Evolutionary conservation across 2,888 invertebrate species (phyloP).

Genomic region (Drosophila subquinaria): DNA sequence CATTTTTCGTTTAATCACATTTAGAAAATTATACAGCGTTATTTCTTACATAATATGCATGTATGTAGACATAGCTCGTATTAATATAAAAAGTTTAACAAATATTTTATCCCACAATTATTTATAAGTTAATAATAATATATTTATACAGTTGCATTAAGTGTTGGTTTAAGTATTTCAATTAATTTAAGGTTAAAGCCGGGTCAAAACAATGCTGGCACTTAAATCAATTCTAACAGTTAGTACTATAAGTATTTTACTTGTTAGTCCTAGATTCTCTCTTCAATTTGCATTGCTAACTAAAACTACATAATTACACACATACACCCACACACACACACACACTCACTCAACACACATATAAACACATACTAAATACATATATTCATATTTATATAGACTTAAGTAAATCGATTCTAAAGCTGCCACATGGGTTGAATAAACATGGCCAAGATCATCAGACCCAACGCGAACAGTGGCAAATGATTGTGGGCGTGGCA

Average conservation of each 20-base stretch:
- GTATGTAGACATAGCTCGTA: conserved; percentile 37
- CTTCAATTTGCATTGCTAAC: conserved; percentile 72
- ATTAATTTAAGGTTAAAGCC: conserved; percentile 38
- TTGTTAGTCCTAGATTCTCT: conserved; percentile 79
- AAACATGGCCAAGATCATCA: conserved; percentile 38
- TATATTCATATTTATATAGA: neutral
- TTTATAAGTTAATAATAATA: conserved; percentile 24
- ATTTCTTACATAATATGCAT: conserved; percentile 44
- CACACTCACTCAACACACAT: conserved; percentile 11
- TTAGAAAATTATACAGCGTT: conserved; percentile 76
- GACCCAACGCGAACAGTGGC: conserved; percentile 14
- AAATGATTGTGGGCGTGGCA: conserved; percentile 27
- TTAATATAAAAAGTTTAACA: conserved; percentile 53
- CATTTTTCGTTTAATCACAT: conserved; percentile 72
- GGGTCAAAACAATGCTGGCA: conserved; percentile 25
- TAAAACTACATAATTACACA: conserved; percentile 65
- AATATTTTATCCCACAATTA: conserved; percentile 60
- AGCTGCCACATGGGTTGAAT: conserved; percentile 29
- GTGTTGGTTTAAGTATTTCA: conserved; percentile 45
- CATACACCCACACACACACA: conserved; percentile 37
- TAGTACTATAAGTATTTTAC: conserved; percentile 46
- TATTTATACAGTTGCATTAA: conserved; percentile 50
- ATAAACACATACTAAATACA: conserved; percentile 1
- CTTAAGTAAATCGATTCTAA: conserved; percentile 38
- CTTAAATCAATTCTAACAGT: conserved; percentile 55